Percentiles rank a stretch among this genome's conserved stretches.
These are phyloP conservation scores for Conops quadrifasciatus DNA, from an alignment of 2,888 invertebrate species.

Conservation along the genomic window DNA sequence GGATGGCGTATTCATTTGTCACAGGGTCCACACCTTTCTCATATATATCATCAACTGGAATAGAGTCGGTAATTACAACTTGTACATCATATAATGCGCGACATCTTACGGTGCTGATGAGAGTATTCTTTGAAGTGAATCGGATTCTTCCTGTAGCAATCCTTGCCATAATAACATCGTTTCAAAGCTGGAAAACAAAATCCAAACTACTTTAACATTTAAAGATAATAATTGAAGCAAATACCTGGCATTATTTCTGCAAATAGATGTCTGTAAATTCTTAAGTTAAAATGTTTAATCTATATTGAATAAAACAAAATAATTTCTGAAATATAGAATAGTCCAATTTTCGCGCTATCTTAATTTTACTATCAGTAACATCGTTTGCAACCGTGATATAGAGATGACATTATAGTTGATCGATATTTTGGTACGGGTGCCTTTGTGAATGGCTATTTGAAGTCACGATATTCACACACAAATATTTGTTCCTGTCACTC, in stretches of 20 bases:
- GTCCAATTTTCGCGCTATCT: too few relatives aligned
- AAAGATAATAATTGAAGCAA: background rate
- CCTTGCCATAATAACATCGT: constrained; percentile 77
- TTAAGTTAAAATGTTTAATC: background rate
- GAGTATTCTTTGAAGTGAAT: constrained; percentile 82
- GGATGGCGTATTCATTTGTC: constrained; percentile 68
- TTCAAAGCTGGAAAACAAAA: constrained; percentile 50
- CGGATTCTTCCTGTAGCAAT: constrained; percentile 85
- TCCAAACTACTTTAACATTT: background rate
- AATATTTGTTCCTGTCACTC: too few relatives aligned
- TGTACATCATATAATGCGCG: background rate
- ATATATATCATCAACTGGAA: constrained; percentile 74
- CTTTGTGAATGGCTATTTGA: too few relatives aligned
- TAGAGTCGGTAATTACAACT: background rate
- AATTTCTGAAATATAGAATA: background rate
- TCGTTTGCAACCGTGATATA: too few relatives aligned
- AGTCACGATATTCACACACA: too few relatives aligned
- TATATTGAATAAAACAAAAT: background rate
- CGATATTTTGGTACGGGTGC: too few relatives aligned
- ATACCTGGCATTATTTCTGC: constrained; percentile 33
- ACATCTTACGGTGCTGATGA: constrained; percentile 77
- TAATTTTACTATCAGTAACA: too few relatives aligned
- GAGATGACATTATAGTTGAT: too few relatives aligned
- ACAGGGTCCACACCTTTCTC: constrained; percentile 63
- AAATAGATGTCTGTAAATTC: background rate